Conservation (phyloP, 2,113 vertebrate genomes). For the Lethenteron camtschaticum region DNA sequence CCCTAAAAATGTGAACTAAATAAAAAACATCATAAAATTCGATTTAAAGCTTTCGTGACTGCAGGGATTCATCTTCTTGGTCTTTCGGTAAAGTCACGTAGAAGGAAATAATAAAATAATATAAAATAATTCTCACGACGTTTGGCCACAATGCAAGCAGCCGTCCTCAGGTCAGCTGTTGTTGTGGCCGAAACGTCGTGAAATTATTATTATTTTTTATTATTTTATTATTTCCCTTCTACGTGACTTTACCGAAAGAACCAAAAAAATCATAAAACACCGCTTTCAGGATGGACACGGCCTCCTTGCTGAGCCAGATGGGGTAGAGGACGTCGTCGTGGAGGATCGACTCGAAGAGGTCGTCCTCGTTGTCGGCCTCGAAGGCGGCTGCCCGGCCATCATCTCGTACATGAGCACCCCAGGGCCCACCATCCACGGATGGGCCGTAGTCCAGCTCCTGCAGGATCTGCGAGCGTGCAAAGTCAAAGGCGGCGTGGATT, state of each 20-base stretch:
- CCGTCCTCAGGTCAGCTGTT: too few species aligned
- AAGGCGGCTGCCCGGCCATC: conserved; percentile 96
- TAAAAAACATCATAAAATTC: conserved; percentile 13
- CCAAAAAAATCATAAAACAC: conserved; percentile 22
- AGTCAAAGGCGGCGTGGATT: background rate
- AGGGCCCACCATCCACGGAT: conserved; percentile 96
- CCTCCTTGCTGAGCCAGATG: conserved; percentile 96
- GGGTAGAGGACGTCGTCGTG: conserved; percentile 94
- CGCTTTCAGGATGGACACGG: conserved; percentile 82
- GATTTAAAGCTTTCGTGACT: too few species aligned
- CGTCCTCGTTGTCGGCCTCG: conserved; percentile 88
- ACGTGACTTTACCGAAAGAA: too few species aligned
- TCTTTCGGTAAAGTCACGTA: too few species aligned
- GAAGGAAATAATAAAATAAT: too few species aligned
- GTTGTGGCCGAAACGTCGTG: too few species aligned
- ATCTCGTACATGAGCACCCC: conserved; percentile 95
- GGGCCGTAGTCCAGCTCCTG: conserved; percentile 90
- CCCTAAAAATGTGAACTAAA: too few species aligned
- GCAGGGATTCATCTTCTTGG: too few species aligned
- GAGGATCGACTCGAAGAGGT: conserved; percentile 90
- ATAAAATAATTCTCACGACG: too few species aligned
- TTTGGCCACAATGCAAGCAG: too few species aligned
- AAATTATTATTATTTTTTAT: too few species aligned
- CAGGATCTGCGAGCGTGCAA: conserved; percentile 39
- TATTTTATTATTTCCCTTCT: too few species aligned